Base-by-base conservation (phyloP, 1,140 invertebrate genomes). In the Leptinotarsa texana region DNA sequence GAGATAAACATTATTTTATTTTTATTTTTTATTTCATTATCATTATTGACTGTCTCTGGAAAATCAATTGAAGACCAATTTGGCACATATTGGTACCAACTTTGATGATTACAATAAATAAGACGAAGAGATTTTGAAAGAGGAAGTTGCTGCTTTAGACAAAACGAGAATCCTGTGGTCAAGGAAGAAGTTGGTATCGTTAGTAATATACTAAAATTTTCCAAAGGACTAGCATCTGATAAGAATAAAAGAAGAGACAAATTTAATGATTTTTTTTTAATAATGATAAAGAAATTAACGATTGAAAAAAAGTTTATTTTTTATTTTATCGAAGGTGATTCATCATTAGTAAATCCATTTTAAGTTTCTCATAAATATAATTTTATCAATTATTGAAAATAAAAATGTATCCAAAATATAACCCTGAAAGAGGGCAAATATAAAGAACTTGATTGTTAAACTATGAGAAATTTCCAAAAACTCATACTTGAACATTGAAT, bases 11-110 rank as follows among this genome's bases (percentile, higher is more conserved):
- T n/a, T n/a, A n/a, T n/a, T n/a, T n/a, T n/a, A n/a, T n/a, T n/a
- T n/a, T n/a, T n/a, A n/a, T n/a, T n/a, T n/a, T n/a, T n/a, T n/a
- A 15, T 61, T 61, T 61, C 57, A 61, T 2, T 61, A n/a, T 61
- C 57, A 61, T 17, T 61, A n/a, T n/a, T 17, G 1, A n/a, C n/a
- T 61, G 57, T 21, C 51, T 49, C n/a, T 75, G 6, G 71, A 69
- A 66, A 48, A 77, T 24, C 47, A 75, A 61, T 69, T 82, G 57
- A 67, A 77, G 49, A 75, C 78, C 22, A 77, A 77, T 57, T 63
- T 81, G 4, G 61, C 79, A 4, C 51, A 78, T 48, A 65, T 80
- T n/a, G 49, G 75, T 13, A 75, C 79, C 61, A 66, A 78, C 66
- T 66, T 82, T 5, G 67, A 75, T 57, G 76, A 80, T 63, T 76